Conservation (phyloP, 2,113 vertebrate species). For the Hippolais icterina region DNA sequence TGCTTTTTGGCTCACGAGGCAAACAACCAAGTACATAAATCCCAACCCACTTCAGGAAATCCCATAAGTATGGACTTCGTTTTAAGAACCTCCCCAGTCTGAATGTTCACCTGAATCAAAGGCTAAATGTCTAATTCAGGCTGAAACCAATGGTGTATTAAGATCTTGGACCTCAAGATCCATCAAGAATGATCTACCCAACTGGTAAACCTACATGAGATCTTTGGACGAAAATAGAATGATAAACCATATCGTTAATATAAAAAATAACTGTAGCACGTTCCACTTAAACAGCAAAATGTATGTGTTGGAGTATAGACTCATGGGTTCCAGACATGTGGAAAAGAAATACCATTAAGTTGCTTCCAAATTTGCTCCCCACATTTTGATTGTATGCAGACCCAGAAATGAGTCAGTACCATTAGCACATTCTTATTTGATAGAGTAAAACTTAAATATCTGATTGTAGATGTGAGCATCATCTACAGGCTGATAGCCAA, state of each 20-base stretch:
- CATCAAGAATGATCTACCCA: neutral
- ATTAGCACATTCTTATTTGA: slow-evolving; percentile 1
- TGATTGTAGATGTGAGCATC: neutral
- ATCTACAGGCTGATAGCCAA: neutral
- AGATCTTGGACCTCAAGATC: neutral
- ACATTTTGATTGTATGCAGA: neutral
- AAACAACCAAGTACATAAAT: neutral
- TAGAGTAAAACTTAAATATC: neutral
- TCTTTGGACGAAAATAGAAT: neutral
- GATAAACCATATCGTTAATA: neutral
- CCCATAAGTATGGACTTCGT: neutral
- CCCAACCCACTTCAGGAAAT: neutral
- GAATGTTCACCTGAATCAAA: neutral
- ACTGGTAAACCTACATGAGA: neutral
- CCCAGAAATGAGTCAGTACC: slow-evolving; percentile 22
- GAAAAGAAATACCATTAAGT: slow-evolving; percentile 32
- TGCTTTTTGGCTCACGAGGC: neutral
- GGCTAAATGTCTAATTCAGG: neutral
- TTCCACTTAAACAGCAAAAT: slow-evolving; percentile 29
- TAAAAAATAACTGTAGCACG: neutral
- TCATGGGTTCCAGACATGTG: slow-evolving; percentile 32
- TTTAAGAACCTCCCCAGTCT: neutral
- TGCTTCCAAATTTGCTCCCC: slow-evolving; percentile 35
- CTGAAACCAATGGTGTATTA: neutral
- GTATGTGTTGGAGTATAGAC: slow-evolving; percentile 31